These are phyloP conservation scores for Notiomystis cincta DNA, from an alignment of 2,113 vertebrate species.

Conservation along the genomic window DNA sequence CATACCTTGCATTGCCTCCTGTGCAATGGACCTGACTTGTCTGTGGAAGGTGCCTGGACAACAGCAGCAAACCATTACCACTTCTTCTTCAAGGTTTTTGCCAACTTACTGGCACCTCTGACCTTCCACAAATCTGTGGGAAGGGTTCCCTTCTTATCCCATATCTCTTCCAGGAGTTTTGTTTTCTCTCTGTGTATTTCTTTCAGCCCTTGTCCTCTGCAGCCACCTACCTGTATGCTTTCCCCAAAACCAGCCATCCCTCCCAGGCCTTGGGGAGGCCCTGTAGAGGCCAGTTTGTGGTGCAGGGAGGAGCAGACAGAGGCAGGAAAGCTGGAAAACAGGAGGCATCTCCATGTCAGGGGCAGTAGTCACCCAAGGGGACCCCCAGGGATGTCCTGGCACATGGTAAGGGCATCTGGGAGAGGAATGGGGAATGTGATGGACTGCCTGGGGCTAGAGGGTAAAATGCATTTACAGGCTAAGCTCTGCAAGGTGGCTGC, in stretches of 20 bases:
- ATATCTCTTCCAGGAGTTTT: background rate
- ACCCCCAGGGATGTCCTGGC: background rate
- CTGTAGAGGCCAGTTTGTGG: background rate
- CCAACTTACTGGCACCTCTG: background rate
- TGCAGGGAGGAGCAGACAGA: background rate
- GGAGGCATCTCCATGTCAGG: background rate
- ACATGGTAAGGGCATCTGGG: accelerated
- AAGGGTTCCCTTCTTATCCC: background rate
- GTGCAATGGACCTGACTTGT: background rate
- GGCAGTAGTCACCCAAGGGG: background rate
- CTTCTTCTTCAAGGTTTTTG: background rate
- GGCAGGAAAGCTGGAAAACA: background rate
- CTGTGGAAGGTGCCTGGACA: background rate
- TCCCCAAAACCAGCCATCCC: background rate
- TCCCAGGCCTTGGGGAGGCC: background rate
- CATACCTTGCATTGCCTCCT: background rate
- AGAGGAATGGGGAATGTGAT: background rate
- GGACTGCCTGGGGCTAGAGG: background rate
- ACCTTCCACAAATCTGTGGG: background rate
- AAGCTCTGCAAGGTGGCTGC: background rate
- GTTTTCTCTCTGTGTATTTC: background rate
- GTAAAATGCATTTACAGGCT: background rate
- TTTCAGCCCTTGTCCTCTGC: background rate
- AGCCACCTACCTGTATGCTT: background rate
- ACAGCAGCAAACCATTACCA: background rate